phyloP scores from a whole-genome alignment of 2,888 invertebrate genomes.

The Conus canariensis region DNA sequence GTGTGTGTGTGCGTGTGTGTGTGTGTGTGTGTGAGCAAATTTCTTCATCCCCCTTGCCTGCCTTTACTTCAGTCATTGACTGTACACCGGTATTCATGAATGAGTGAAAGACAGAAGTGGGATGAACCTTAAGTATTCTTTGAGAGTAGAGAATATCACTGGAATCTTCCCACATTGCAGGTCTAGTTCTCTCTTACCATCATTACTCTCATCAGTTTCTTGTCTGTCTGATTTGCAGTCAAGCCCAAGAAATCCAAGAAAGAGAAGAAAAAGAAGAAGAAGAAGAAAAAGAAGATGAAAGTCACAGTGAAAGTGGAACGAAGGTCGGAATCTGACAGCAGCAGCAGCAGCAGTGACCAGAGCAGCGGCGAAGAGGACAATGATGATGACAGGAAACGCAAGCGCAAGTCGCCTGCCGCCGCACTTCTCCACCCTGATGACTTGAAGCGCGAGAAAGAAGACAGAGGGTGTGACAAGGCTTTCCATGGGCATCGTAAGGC shows the following conservation, averaged over 20 bases:
- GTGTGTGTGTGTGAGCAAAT: too few relatives aligned
- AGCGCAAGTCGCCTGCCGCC: neutral
- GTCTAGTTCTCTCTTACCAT: neutral
- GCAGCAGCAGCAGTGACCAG: neutral
- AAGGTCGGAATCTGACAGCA: conserved; percentile 30
- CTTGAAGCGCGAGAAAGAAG: conserved; percentile 59
- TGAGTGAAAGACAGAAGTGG: too few relatives aligned
- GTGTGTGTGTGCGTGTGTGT: too few relatives aligned
- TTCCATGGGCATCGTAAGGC: conserved; percentile 26
- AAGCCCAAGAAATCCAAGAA: conserved; percentile 47
- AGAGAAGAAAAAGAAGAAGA: conserved; percentile 62
- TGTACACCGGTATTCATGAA: too few relatives aligned
- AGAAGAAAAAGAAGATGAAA: conserved; percentile 68
- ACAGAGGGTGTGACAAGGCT: conserved; percentile 58
- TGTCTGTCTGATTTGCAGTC: neutral
- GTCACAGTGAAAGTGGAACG: conserved; percentile 37
- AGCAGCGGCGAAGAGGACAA: neutral
- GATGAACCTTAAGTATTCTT: too few relatives aligned
- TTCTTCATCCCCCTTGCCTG: too few relatives aligned
- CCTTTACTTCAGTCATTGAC: too few relatives aligned
- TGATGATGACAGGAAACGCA: neutral
- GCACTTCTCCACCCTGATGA: conserved; percentile 26
- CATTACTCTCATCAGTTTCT: neutral
- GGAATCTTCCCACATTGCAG: too few relatives aligned
- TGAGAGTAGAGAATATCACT: too few relatives aligned